Evolutionary conservation across 1,140 invertebrate species (phyloP), one percentile per base, ranked within the genome.

Genomic region (Macrocentrus cingulum): DNA sequence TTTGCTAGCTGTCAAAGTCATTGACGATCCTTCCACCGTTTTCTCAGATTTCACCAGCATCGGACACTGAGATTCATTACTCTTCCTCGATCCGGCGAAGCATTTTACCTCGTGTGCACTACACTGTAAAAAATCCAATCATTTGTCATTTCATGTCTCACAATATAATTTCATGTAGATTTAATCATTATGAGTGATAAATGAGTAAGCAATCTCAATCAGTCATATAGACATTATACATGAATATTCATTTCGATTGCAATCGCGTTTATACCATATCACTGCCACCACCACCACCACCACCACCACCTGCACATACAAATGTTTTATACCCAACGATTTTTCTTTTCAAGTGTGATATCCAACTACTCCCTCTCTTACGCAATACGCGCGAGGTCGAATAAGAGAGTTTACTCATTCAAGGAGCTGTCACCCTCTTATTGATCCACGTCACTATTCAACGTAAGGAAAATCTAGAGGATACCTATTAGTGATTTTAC

Each of bases 61-160:
- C 1, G 87, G 87, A 65, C 86, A 89, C 66, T 88, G 87, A 0
- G 86, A 88, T 72, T 89, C 87, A 77, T 88, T 88, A 63, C 86
- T 87, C 60, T 84, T 85, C 6, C 87, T 74, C 16, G 84, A 82
- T 9, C 82, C 81, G 1, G 82, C 71, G 65, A 88, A 88, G 68
- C 85, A 88, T 42, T 84, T 81, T 1, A 84, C 72, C 15, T 69
- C 74, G 11, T 77, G 70, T 6, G 69, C 72, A 68, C 87, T 88
- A 69, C 84, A 87, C 88, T 89, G 84, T 77, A 62, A 57, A n/a
- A 51, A n/a, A 22, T 39, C 2, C 37, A 48, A 45, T 46, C 25
- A 29, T 29, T 29, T 5, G 9, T 29, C 25, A 29, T 29, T 4
- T 4, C 9, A 29, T 29, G 4, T 9, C 4, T 29, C 25, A 29